Evolutionary conservation across 2,888 invertebrate genomes (phyloP).

Genomic region (Drosophila pegasa): DNA sequence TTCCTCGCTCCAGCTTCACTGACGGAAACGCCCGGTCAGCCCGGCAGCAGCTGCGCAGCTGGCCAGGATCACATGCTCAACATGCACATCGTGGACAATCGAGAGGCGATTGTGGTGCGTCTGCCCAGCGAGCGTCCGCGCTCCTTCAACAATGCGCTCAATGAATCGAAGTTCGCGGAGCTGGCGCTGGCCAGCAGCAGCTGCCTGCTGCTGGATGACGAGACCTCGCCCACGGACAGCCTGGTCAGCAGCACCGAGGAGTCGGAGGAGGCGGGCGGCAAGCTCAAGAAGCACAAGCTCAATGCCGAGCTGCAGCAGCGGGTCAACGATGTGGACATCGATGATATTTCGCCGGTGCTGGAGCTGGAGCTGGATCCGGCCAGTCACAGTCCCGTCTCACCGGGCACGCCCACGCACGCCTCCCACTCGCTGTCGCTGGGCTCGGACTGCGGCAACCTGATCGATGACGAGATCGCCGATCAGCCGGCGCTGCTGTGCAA

Average conservation of each 20-base stretch:
- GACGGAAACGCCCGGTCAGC: conserved; percentile 57
- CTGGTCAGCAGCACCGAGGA: conserved; percentile 86
- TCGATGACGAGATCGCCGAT: conserved; percentile 96
- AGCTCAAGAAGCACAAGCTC: conserved; percentile 83
- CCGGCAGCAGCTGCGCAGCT: conserved; percentile 9
- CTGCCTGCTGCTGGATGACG: conserved; percentile 91
- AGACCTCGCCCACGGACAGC: conserved; percentile 93
- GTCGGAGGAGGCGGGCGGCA: conserved; percentile 82
- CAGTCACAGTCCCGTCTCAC: conserved; percentile 86
- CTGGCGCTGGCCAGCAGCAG: conserved; percentile 89
- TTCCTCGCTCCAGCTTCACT: conserved; percentile 53
- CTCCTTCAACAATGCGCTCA: conserved; percentile 77
- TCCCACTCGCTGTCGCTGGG: conserved; percentile 91
- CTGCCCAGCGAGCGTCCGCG: conserved; percentile 75
- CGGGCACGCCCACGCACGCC: conserved; percentile 92
- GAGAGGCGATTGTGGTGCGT: conserved; percentile 25
- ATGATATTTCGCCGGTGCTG: conserved; percentile 85
- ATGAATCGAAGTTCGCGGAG: conserved; percentile 88
- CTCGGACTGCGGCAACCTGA: conserved; percentile 90
- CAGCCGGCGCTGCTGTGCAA: conserved; percentile 93
- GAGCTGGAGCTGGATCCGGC: conserved; percentile 81
- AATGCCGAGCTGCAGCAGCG: conserved; percentile 85
- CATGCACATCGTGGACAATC: conserved; percentile 62
- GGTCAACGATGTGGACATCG: conserved; percentile 85
- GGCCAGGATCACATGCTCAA: conserved; percentile 66